Evolutionary conservation across 2,888 invertebrate genomes (phyloP).

Genomic region (Agriopis marginaria): DNA sequence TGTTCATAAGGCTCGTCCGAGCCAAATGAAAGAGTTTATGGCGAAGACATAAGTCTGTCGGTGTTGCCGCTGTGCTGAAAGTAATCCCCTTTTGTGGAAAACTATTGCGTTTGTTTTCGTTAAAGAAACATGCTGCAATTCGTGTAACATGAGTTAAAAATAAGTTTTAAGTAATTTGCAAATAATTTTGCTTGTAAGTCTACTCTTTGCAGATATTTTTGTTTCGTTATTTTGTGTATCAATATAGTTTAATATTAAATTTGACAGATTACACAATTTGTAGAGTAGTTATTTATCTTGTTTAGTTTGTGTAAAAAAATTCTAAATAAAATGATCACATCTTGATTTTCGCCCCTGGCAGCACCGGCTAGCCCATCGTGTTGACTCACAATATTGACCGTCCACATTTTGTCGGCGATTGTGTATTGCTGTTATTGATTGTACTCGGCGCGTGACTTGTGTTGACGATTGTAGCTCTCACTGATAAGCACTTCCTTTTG

Average conservation of each 20-base stretch:
- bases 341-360: constrained; percentile 52
- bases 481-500: constrained; percentile 65
- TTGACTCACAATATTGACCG: constrained; percentile 84
- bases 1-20: constrained; percentile 86
- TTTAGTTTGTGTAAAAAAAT: constrained; percentile 5
- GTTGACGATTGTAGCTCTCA: constrained; percentile 74
- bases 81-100: constrained; percentile 55
- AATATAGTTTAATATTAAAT: neutral
- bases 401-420: constrained; percentile 78
- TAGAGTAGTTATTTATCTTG: neutral
- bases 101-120: constrained; percentile 35
- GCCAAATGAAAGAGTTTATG: constrained; percentile 87
- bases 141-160: constrained; percentile 9
- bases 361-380: constrained; percentile 66
- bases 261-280: neutral
- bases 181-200: neutral
- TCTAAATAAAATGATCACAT: constrained; percentile 1
- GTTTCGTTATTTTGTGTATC: neutral
- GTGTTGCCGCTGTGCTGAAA: constrained; percentile 73
- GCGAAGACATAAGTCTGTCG: constrained; percentile 79
- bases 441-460: constrained; percentile 83
- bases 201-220: neutral
- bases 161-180: neutral
- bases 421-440: constrained; percentile 85
- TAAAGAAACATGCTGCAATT: neutral